A percentile compares a stretch with the other conserved stretches of the same genome.
Conservation (phyloP, 2,797 vertebrate species). For the Acanthis flammea region DNA sequence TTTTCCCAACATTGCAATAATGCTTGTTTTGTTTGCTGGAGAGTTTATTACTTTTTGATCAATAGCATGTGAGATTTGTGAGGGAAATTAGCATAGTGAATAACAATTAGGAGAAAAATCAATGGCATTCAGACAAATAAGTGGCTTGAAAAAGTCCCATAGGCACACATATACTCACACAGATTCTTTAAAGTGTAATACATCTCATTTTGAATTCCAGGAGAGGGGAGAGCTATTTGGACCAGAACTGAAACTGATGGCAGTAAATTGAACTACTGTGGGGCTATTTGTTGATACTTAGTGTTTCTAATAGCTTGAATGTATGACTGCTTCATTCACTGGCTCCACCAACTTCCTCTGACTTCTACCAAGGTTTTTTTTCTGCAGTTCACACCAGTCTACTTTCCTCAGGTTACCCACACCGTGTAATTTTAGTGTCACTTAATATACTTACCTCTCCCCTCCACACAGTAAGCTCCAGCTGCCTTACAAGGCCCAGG, state of each 20-base stretch:
- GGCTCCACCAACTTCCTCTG: background rate
- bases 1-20: constrained; percentile 91
- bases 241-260: constrained; percentile 57
- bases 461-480: background rate
- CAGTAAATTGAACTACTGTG: constrained; percentile 59
- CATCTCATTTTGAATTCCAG: constrained; percentile 77
- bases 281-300: constrained; percentile 58
- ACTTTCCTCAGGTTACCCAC: background rate
- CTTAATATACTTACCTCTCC: background rate
- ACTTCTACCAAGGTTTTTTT: background rate
- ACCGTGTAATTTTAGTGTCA: background rate
- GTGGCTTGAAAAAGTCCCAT: constrained; percentile 81
- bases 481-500: background rate
- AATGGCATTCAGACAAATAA: constrained; percentile 91
- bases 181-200: constrained; percentile 78
- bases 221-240: constrained; percentile 24
- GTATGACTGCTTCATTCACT: constrained; percentile 6
- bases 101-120: constrained; percentile 92
- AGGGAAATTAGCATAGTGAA: constrained; percentile 93
- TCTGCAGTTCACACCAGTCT: background rate
- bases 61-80: constrained; percentile 91
- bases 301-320: constrained; percentile 39
- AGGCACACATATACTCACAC: constrained; percentile 68
- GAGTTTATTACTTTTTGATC: constrained; percentile 94
- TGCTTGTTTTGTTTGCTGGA: constrained; percentile 88